Evolutionary conservation across 1,140 invertebrate species (phyloP), one percentile per base, ranked within the genome.

Genomic region (Sipha flava): DNA sequence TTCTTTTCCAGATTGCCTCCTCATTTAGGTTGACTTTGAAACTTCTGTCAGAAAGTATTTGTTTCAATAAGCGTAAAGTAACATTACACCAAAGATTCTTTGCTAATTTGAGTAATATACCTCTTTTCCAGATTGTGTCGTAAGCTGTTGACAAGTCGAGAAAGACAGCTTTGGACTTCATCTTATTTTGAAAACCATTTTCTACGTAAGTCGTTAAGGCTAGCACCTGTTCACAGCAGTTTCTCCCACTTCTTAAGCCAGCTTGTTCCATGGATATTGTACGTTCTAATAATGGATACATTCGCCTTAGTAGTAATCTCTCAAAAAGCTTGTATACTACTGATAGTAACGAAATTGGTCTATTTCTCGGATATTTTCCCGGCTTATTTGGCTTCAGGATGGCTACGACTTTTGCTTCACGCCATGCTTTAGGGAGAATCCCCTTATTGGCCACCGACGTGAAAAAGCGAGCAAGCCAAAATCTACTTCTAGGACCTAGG

Each of bases 181-280:
- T 52, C 23, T 79, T 59, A 68, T 52, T 49, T 81, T 59, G 80
- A 49, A 81, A 81, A 37, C 72, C 80, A 34, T 72, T 37, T 64
- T 77, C 80, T 49, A 81, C 45, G n/a, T 68, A 40, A 10, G 59
- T 79, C 16, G 73, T 81, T 43, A 81, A 34, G 47, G 43, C 34
- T 12, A 79, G 43, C 47, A 81, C 75, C 29, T 81, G 75, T 45
- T 81, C 73, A 16, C 54, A 54, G 49, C 80, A 81, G 68, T 66
- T 80, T 80, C 80, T 47, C 26, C 47, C 59, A 47, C 43, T 21
- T 59, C 80, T 80, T 37, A 80, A 80, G n/a, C 68, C 68, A 59
- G 68, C 68, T 72, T 73, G 68, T 40, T 80, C 68, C 16, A 43
- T 57, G 23, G 80, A 49, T 54, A 80, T 34, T 26, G 64, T 37